Conservation (phyloP, 1,140 invertebrate species). For the Riptortus pedestris region DNA sequence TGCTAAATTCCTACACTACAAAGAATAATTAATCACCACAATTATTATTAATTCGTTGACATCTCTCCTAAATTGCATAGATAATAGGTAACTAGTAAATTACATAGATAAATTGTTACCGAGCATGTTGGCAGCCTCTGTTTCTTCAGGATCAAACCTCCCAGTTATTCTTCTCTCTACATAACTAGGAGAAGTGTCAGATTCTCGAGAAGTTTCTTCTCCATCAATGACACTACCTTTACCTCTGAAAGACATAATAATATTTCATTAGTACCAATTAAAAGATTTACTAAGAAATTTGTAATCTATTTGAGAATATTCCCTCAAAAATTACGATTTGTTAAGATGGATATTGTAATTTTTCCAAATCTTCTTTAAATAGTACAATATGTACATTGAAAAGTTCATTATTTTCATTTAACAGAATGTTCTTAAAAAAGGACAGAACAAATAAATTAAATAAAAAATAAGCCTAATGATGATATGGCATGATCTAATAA, state of each 20-base stretch:
- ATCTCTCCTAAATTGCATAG: too few species aligned
- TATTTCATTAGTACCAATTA: background rate
- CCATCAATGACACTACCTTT: conserved; percentile 51
- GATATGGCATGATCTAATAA: too few species aligned
- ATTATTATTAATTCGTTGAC: too few species aligned
- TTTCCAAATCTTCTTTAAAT: too few species aligned
- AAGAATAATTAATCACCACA: too few species aligned
- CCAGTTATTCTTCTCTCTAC: conserved; percentile 43
- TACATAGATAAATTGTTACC: conserved; percentile 43
- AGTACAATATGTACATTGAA: too few species aligned
- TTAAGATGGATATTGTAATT: background rate
- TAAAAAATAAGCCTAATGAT: too few species aligned
- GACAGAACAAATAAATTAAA: too few species aligned
- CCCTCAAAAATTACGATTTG: background rate
- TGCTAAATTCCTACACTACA: too few species aligned
- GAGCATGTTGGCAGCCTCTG: conserved; percentile 91
- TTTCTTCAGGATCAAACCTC: conserved; percentile 83
- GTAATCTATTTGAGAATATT: background rate
- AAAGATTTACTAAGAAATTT: conserved; percentile 1
- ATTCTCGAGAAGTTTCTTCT: conserved; percentile 80
- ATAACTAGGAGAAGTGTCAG: conserved; percentile 74
- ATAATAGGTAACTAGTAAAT: conserved; percentile 4
- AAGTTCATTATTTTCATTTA: too few species aligned
- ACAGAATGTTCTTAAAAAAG: too few species aligned
- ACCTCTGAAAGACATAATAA: conserved; percentile 34